Conservation (phyloP, 2,888 invertebrate genomes). For the Petrolisthes manimaculis region DNA sequence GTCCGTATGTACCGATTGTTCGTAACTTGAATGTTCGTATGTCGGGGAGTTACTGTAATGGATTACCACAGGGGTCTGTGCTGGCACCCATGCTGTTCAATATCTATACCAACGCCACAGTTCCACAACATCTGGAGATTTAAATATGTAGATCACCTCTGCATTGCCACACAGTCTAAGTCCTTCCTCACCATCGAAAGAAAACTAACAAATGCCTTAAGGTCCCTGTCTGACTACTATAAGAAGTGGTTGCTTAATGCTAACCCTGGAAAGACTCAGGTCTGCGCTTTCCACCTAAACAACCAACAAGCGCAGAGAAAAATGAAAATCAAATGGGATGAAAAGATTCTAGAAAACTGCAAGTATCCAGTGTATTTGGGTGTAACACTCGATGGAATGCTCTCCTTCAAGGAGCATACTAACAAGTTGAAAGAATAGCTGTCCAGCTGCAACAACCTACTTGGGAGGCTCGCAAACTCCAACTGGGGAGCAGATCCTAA, state of each 20-base stretch:
- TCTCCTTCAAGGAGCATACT: too few species aligned
- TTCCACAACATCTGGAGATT: not conserved
- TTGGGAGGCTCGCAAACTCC: too few species aligned
- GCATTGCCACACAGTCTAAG: not conserved
- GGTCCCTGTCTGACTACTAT: not conserved
- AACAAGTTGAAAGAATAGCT: too few species aligned
- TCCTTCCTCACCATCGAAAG: not conserved
- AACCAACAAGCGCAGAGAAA: slow-evolving; percentile 4
- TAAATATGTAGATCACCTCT: not conserved
- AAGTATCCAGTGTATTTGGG: too few species aligned
- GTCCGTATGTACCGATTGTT: too few species aligned
- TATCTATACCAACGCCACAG: not conserved
- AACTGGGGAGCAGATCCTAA: too few species aligned
- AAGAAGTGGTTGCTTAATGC: slow-evolving; percentile 1
- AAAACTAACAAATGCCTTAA: not conserved
- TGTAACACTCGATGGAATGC: too few species aligned
- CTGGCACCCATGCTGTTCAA: too few species aligned
- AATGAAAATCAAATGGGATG: not conserved
- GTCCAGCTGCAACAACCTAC: too few species aligned
- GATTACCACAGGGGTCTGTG: not conserved
- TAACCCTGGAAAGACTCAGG: slow-evolving; percentile 10
- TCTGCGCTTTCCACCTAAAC: slow-evolving; percentile 14
- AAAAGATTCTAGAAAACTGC: not conserved
- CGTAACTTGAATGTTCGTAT: too few species aligned
- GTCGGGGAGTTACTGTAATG: too few species aligned